Evolutionary conservation across 2,888 invertebrate genomes (phyloP).

Genomic region (Hemaris fuciformis): DNA sequence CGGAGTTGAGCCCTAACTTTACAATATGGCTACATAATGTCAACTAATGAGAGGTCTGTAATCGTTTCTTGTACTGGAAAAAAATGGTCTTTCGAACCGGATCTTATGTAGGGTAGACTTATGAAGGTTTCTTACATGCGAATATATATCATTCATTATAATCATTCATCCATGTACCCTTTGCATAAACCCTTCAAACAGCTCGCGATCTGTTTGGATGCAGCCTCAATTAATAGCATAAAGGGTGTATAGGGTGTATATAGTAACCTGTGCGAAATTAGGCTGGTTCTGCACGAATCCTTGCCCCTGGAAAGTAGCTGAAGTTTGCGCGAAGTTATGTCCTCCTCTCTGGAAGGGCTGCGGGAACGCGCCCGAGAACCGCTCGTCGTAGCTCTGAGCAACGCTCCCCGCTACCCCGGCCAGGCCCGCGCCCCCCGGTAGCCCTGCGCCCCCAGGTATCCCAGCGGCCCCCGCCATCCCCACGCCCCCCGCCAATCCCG

Average conservation of each 20-base stretch:
- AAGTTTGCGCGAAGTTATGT: constrained; percentile 28
- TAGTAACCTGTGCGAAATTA: constrained; percentile 25
- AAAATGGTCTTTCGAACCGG: too few relatives aligned
- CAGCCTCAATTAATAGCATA: not conserved
- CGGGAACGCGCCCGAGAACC: constrained; percentile 1
- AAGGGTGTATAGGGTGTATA: not conserved
- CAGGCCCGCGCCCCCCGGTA: not conserved
- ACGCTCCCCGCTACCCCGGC: not conserved
- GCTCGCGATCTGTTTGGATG: too few relatives aligned
- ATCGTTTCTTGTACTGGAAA: too few relatives aligned
- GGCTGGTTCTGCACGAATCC: constrained; percentile 29
- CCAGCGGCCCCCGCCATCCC: not conserved
- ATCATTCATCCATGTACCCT: too few relatives aligned
- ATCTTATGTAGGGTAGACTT: too few relatives aligned
- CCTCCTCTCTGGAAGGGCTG: constrained; percentile 10
- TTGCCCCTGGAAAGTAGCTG: constrained; percentile 35
- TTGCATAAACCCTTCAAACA: too few relatives aligned
- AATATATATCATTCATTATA: too few relatives aligned
- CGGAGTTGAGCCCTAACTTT: too few relatives aligned
- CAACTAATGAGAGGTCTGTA: too few relatives aligned
- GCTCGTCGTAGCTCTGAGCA: constrained; percentile 9
- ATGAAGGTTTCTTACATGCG: too few relatives aligned
- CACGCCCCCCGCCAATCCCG: constrained; percentile 18
- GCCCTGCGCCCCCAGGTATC: not conserved
- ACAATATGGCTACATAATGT: too few relatives aligned